A percentile compares a stretch with the other conserved stretches of the same genome.
These are phyloP conservation scores for Caenorhabditis imperialis DNA, from an alignment of 2,888 invertebrate species.

Conservation along the genomic window DNA sequence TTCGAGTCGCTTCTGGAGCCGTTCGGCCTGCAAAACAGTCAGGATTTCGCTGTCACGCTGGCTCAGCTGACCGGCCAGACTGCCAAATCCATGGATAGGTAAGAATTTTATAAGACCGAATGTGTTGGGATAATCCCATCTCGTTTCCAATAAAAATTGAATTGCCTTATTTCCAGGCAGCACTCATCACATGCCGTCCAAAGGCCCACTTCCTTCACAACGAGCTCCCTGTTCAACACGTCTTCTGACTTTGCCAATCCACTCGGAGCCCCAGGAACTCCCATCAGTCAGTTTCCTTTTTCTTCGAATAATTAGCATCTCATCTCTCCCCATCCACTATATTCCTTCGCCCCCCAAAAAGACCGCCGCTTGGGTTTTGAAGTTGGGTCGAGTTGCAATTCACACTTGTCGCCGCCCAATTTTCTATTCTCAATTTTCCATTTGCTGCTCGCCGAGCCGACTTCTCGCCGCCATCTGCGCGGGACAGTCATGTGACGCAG, in stretches of 20 bases:
- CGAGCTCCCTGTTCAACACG: constrained; percentile 20
- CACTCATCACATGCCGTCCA: constrained; percentile 22
- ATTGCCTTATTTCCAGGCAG: no score
- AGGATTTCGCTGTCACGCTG: constrained; percentile 30
- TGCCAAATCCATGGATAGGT: constrained; percentile 42
- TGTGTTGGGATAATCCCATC: background rate
- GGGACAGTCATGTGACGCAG: constrained; percentile 39
- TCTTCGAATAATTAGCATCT: no score
- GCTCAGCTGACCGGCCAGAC: constrained; percentile 45
- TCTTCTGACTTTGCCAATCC: constrained; percentile 34
- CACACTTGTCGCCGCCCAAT: constrained; percentile 6
- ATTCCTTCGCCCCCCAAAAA: constrained; percentile 1
- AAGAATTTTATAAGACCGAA: background rate
- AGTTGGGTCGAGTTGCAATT: constrained; percentile 6
- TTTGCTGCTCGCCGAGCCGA: background rate
- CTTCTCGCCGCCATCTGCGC: background rate
- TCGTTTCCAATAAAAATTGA: no score
- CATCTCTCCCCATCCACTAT: background rate
- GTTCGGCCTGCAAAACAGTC: constrained; percentile 34
- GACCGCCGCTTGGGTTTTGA: background rate
- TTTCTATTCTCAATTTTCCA: background rate
- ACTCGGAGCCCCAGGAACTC: constrained; percentile 51
- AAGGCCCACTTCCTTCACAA: constrained; percentile 42
- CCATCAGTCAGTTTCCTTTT: constrained; percentile 37
- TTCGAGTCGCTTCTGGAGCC: constrained; percentile 54